phyloP scores from a whole-genome alignment of 2,888 invertebrate species.

The Drosophila imparisetae region DNA sequence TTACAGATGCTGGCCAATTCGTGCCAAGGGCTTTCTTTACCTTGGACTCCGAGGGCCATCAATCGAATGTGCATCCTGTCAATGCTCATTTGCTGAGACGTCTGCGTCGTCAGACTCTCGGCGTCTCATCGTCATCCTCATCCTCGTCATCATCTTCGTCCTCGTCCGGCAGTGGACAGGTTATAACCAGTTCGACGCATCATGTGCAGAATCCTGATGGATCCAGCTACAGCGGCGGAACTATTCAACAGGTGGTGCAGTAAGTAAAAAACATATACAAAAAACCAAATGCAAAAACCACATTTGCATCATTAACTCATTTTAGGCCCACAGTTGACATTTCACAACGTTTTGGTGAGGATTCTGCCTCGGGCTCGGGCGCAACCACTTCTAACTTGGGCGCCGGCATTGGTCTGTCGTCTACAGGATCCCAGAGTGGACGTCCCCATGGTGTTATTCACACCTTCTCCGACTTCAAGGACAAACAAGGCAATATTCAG shows the following conservation, averaged over 20 bases:
- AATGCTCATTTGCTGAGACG: constrained; percentile 78
- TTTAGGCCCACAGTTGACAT: constrained; percentile 21
- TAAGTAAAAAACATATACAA: background rate
- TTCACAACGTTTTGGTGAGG: constrained; percentile 55
- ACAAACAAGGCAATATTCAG: constrained; percentile 14
- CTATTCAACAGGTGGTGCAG: constrained; percentile 29
- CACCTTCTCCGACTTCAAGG: constrained; percentile 10
- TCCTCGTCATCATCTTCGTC: constrained; percentile 59
- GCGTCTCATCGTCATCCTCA: constrained; percentile 62
- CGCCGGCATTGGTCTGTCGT: background rate
- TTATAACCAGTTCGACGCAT: constrained; percentile 41
- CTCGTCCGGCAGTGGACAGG: constrained; percentile 42
- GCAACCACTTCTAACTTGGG: background rate
- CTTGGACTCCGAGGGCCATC: constrained; percentile 80
- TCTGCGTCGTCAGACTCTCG: constrained; percentile 69
- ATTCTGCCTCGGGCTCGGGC: constrained; percentile 29
- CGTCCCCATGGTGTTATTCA: constrained; percentile 3
- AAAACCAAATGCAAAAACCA: background rate
- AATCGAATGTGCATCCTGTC: constrained; percentile 76
- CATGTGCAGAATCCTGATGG: constrained; percentile 44
- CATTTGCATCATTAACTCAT: background rate
- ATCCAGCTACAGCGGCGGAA: constrained; percentile 6
- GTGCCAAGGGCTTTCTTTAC: constrained; percentile 81
- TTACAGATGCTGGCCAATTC: constrained; percentile 76
- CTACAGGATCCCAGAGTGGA: background rate